Evolutionary conservation across 2,113 vertebrate species (phyloP), one percentile per base, ranked within the genome.

Genomic region (Micromys minutus): DNA sequence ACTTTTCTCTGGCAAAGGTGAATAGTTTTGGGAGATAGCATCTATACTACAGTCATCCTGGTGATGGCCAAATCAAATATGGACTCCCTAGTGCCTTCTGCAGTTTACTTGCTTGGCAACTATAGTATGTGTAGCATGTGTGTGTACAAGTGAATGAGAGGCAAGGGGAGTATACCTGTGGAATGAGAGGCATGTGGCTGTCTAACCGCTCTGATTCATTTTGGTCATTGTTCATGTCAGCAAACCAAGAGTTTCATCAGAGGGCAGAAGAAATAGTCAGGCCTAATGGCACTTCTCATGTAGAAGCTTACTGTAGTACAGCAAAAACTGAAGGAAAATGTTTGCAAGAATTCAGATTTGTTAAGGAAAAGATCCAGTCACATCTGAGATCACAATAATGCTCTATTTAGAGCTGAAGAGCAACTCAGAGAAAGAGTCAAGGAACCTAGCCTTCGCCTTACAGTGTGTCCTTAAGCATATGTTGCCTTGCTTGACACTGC

Each of bases 1-100:
- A 91, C 36, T 81, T 95, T 87, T 39, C 39, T 45, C 21, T 81
- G 71, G 74, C 94, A 95, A 76, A 93, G 79, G 95, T 61, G 94
- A 94, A 94, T 95, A 74, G 15, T 77, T 19, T n/a, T 81, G 75
- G 87, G 57, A 94, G 87, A 89, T 16, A 71, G 90, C 61, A 94
- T 80, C 57, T 84, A 93, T 87, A 67, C 16, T 57, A 29, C 90
- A 89, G 45, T 65, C 36, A 47, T 84, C 55, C 63, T 87, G 39
- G 52, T 61, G 83, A 93, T 72, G 76, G 21, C 36, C 36, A 9
- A 36, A 39, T 80, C 90, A 90, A 10, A 75, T 83, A 39, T 16
- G 45, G 69, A 83, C 42, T 93, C 83, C 50, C 69, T 85, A 42
- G 80, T 89, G 75, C 52, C 74, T 95, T 93, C 75, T 93, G 45